These are phyloP conservation scores for Lates japonicus DNA, from an alignment of 2,797 vertebrate genomes.

Conservation along the genomic window DNA sequence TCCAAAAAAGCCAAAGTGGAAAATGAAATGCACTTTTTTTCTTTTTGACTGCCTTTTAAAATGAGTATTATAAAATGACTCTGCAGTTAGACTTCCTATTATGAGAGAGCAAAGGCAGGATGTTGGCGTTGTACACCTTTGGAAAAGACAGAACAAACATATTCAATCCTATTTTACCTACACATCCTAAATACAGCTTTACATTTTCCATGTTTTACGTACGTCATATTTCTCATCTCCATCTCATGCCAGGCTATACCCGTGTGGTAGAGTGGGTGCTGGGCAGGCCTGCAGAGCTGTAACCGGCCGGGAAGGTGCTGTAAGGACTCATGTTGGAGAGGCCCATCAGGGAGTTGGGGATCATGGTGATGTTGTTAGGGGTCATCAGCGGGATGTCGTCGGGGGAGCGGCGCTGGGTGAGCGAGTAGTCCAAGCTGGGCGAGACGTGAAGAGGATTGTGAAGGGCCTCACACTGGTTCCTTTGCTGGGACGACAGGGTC, in stretches of 20 bases:
- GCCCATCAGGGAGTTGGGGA: conserved; percentile 97
- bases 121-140: conserved; percentile 74
- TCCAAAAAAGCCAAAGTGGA: conserved; percentile 82
- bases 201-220: conserved; percentile 63
- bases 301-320: conserved; percentile 96
- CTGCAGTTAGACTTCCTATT: conserved; percentile 77
- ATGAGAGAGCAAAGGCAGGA: conserved; percentile 82
- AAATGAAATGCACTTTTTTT: conserved; percentile 82
- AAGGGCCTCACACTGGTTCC: conserved; percentile 90
- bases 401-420: conserved; percentile 95
- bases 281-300: conserved; percentile 95
- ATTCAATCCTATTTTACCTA: conserved; percentile 78
- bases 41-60: conserved; percentile 78
- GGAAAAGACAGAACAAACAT: conserved; percentile 78
- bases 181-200: conserved; percentile 81
- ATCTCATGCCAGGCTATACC: conserved; percentile 88
- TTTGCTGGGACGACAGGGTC: conserved; percentile 89
- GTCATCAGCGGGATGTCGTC: conserved; percentile 96
- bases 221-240: conserved; percentile 33
- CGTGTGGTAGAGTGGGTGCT: conserved; percentile 99
- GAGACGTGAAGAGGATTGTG: conserved; percentile 92
- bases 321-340: conserved; percentile 98
- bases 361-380: conserved; percentile 98
- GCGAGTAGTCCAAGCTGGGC: conserved; percentile 92
- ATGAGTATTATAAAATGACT: conserved; percentile 83